Percentiles rank a stretch among this genome's conserved stretches.
These are phyloP conservation scores for Pampus argenteus DNA, from an alignment of 2,797 vertebrate genomes.

Conservation along the genomic window DNA sequence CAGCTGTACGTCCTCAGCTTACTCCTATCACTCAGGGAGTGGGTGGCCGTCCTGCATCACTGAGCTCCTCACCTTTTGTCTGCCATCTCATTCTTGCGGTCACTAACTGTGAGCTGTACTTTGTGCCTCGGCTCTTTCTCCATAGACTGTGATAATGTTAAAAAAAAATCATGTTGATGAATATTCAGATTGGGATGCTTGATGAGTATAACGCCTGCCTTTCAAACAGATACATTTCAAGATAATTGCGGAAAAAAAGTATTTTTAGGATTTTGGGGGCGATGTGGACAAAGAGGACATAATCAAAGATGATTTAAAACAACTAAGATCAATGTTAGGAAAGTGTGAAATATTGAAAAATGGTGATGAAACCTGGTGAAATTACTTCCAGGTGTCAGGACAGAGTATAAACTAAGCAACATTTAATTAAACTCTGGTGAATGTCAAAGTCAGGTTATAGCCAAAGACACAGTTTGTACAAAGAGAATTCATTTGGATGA, in stretches of 20 bases:
- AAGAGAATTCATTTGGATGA: constrained; percentile 25
- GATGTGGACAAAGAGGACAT: constrained; percentile 15
- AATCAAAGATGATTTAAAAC: constrained; percentile 28
- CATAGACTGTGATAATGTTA: too few relatives aligned
- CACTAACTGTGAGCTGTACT: neutral
- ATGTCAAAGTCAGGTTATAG: constrained; percentile 50
- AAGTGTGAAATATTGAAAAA: constrained; percentile 26
- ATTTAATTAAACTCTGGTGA: constrained; percentile 53
- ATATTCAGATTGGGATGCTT: too few relatives aligned
- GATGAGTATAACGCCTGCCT: too few relatives aligned
- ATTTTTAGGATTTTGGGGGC: neutral
- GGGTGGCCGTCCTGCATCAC: constrained; percentile 29
- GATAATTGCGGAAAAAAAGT: neutral
- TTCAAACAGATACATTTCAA: neutral
- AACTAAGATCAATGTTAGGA: constrained; percentile 21
- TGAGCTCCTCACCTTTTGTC: constrained; percentile 24
- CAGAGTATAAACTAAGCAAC: constrained; percentile 32
- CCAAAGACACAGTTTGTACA: constrained; percentile 20
- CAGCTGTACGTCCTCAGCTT: constrained; percentile 49
- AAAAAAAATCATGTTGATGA: too few relatives aligned
- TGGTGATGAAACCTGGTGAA: constrained; percentile 63
- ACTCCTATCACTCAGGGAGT: constrained; percentile 37
- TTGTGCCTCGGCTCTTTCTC: neutral
- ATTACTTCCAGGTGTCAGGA: constrained; percentile 49
- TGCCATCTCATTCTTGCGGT: constrained; percentile 15